Percentiles rank a stretch among this genome's conserved stretches.
phyloP scores from a whole-genome alignment of 2,888 invertebrate species.

The Orthonychiurus folsomi region DNA sequence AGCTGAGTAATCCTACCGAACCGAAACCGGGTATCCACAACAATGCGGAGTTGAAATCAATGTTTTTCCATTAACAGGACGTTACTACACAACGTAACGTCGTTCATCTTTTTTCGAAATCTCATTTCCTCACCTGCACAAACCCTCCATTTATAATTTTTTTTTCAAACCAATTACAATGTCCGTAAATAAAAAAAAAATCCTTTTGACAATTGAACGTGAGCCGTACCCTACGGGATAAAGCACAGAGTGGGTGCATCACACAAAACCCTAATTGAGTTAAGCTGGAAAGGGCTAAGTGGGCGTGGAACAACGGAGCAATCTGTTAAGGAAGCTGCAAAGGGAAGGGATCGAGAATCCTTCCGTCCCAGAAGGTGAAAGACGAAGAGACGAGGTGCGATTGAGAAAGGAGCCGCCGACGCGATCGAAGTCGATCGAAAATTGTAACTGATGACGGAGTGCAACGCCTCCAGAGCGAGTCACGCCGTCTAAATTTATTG shows the following conservation, averaged over 20 bases:
- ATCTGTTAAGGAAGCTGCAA: constrained; percentile 2
- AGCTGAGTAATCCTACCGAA: not conserved
- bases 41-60: not conserved
- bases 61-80: not conserved
- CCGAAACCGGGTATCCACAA: not conserved
- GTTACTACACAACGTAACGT: not conserved
- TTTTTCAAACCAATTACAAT: not conserved
- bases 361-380: too few species aligned
- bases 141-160: not conserved
- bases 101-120: not conserved
- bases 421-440: not conserved
- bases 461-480: constrained; percentile 9
- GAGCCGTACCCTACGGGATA: not conserved
- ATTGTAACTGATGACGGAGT: constrained; percentile 3
- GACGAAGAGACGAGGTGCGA: not conserved
- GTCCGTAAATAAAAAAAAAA: too few species aligned
- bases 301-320: not conserved
- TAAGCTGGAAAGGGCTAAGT: constrained; percentile 1
- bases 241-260: not conserved
- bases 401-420: not conserved
- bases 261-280: constrained; percentile 5
- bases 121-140: not conserved
- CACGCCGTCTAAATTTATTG: constrained; percentile 3
- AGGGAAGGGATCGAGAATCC: not conserved
- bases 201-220: not conserved